Percentiles rank a stretch among this genome's conserved stretches.
Evolutionary conservation across 2,797 vertebrate genomes (phyloP).

Genomic region (Apogon talboti): DNA sequence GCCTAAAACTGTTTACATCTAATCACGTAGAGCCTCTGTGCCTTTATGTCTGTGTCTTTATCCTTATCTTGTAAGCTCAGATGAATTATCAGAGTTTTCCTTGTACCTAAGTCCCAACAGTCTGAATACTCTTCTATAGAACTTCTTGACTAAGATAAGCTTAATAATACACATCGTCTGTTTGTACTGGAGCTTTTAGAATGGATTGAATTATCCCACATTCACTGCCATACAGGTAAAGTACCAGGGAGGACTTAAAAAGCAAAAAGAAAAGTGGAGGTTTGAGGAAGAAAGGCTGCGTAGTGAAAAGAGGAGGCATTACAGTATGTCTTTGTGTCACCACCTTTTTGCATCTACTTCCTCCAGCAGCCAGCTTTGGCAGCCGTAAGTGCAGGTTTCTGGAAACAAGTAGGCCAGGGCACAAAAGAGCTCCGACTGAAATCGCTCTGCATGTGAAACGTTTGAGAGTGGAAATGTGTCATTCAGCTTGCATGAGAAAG

Average conservation of each 20-base stretch:
- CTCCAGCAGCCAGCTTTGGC: conserved; percentile 32
- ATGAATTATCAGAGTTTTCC: conserved; percentile 29
- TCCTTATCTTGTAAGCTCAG: conserved; percentile 25
- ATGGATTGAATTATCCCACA: not conserved
- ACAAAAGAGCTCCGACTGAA: conserved; percentile 58
- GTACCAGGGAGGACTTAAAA: not conserved
- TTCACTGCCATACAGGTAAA: conserved; percentile 19
- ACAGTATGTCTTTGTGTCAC: conserved; percentile 43
- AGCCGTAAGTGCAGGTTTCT: conserved; percentile 52
- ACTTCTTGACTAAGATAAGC: conserved; percentile 5
- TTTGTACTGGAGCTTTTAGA: not conserved
- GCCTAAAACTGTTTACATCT: not conserved
- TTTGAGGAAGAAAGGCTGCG: conserved; percentile 17
- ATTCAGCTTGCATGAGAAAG: conserved; percentile 46
- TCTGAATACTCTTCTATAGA: not conserved
- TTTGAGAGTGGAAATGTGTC: conserved; percentile 44
- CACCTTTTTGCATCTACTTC: conserved; percentile 28
- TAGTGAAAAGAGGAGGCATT: conserved; percentile 17
- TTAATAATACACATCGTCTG: conserved; percentile 4
- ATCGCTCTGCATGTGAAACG: conserved; percentile 49
- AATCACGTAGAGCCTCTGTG: conserved; percentile 1
- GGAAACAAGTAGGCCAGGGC: conserved; percentile 58
- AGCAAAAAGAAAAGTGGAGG: not conserved
- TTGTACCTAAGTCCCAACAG: conserved; percentile 25
- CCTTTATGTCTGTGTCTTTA: too few relatives aligned